Evolutionary conservation across 2,113 vertebrate species (phyloP), one percentile per base, ranked within the genome.

Genomic region (Semnornis frantzii): DNA sequence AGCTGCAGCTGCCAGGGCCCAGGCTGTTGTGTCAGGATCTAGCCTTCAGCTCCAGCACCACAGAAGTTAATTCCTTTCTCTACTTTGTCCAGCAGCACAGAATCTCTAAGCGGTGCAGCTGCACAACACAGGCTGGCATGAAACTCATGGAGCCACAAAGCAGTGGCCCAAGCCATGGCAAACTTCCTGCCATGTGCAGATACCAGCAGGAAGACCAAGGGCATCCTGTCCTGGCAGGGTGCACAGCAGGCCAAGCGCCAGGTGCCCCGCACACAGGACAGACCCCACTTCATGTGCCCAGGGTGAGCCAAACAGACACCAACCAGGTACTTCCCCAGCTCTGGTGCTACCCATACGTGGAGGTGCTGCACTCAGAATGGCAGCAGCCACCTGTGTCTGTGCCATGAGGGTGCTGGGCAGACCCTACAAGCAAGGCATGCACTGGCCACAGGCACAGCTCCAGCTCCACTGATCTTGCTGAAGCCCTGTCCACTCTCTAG

Each of bases 371-470:
- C 37, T 11, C 44, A 6, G 0, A 1, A 73, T n/a, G 42, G 44
- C 24, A 19, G 39, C 0, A 1, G 5, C 27, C 54, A 30, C 13
- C 27, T 3, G 4, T 19, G 18, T 23, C 37, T 28, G 6, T 5
- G 30, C 37, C 33, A 23, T 0, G 30, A 42, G n/a, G n/a, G n/a
- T 18, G 44, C 42, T 25, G 1, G 3, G 81, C 4, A 60, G 75
- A 42, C 11, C 63, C 52, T 31, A 44, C 28, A 31, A 33, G 30
- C 27, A 52, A 12, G 55, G 28, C 24, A 58, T 20, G 4, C 20
- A 10, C 44, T 50, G 48, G 6, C 3, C 1, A 13, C 25, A 21
- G 48, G 37, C 11, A 12, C 46, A 39, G 33, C 20, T 37, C 57
- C 55, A 69, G 14, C 44, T 42, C 9, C 5, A 1, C 55, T 44